A percentile compares a stretch with the other conserved stretches of the same genome.
phyloP scores from a whole-genome alignment of 2,888 invertebrate species.

The Eupithecia pulchellata region DNA sequence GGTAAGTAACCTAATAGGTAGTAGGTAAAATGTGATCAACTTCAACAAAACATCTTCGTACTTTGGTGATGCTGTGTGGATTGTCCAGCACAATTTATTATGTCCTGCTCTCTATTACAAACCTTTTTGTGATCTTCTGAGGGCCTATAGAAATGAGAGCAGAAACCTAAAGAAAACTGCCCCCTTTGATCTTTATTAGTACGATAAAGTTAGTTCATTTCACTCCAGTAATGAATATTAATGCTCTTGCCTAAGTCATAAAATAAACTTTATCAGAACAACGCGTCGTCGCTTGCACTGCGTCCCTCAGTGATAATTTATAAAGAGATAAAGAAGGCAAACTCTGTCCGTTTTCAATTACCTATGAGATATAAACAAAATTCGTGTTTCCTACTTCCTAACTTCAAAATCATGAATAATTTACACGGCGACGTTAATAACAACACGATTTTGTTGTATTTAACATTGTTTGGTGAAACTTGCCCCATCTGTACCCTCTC shows the following conservation, averaged over 20 bases:
- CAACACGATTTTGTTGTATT: slow-evolving; percentile 62
- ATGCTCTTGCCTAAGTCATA: slow-evolving; percentile 82
- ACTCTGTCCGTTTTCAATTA: slow-evolving; percentile 78
- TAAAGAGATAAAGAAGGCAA: slow-evolving; percentile 49
- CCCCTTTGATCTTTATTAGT: slow-evolving; percentile 77
- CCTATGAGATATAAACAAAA: slow-evolving; percentile 63
- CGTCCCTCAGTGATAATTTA: slow-evolving; percentile 73
- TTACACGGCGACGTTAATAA: slow-evolving; percentile 63
- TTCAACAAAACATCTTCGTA: too few relatives aligned
- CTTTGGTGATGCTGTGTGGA: too few relatives aligned
- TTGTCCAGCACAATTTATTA: too few relatives aligned
- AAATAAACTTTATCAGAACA: slow-evolving; percentile 82
- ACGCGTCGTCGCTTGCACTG: slow-evolving; percentile 71
- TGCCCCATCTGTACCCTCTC: slow-evolving; percentile 44
- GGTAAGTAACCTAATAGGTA: too few relatives aligned
- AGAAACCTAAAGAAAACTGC: slow-evolving; percentile 46
- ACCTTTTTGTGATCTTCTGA: background rate
- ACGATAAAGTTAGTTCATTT: slow-evolving; percentile 83
- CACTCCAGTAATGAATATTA: slow-evolving; percentile 82
- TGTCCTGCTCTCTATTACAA: background rate
- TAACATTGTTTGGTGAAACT: slow-evolving; percentile 52
- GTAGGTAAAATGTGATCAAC: too few relatives aligned
- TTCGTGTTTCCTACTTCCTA: slow-evolving; percentile 71
- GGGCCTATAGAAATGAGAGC: background rate
- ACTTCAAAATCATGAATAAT: slow-evolving; percentile 76